These are phyloP conservation scores for Drosophila athabasca DNA, from an alignment of 1,140 invertebrate species.

Conservation along the genomic window DNA sequence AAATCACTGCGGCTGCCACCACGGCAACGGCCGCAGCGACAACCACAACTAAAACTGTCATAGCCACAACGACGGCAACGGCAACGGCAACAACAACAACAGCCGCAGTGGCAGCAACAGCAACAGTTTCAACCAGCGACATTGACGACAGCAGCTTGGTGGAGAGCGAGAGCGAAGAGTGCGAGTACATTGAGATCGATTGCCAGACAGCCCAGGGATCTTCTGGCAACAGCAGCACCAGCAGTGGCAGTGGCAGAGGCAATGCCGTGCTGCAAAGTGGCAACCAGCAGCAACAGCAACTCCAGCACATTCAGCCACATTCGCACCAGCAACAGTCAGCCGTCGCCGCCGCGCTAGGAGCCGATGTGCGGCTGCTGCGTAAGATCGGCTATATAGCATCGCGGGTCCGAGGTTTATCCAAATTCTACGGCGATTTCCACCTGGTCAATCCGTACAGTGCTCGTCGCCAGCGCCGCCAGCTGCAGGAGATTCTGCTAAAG, in stretches of 20 bases:
- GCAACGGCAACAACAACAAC: slow-evolving; percentile 46
- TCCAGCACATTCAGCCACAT: slow-evolving; percentile 20
- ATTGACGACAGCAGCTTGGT: slow-evolving; percentile 33
- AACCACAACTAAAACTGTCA: slow-evolving; percentile 50
- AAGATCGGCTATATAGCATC: slow-evolving; percentile 82
- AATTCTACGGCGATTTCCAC: slow-evolving; percentile 74
- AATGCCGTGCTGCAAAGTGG: slow-evolving; percentile 3
- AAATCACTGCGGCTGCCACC: slow-evolving; percentile 45
- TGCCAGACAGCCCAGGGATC: slow-evolving; percentile 33
- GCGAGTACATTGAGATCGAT: slow-evolving; percentile 50
- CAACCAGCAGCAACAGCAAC: slow-evolving; percentile 34
- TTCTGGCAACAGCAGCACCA: slow-evolving; percentile 30
- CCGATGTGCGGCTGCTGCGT: slow-evolving; percentile 74
- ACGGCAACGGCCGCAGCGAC: slow-evolving; percentile 42
- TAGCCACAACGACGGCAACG: slow-evolving; percentile 44
- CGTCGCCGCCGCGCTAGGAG: slow-evolving; percentile 44
- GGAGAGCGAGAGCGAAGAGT: slow-evolving; percentile 43
- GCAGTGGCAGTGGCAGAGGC: slow-evolving; percentile 14
- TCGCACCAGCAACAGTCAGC: slow-evolving; percentile 21
- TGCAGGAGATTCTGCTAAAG: slow-evolving; percentile 75
- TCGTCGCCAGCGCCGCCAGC: slow-evolving; percentile 67
- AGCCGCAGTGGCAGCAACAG: slow-evolving; percentile 21
- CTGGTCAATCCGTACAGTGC: slow-evolving; percentile 78
- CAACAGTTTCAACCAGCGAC: slow-evolving; percentile 26
- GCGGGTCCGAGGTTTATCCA: slow-evolving; percentile 69